Evolutionary conservation across 1,140 invertebrate species (phyloP), one percentile per base, ranked within the genome.

Genomic region (Conopomorpha cramerella): DNA sequence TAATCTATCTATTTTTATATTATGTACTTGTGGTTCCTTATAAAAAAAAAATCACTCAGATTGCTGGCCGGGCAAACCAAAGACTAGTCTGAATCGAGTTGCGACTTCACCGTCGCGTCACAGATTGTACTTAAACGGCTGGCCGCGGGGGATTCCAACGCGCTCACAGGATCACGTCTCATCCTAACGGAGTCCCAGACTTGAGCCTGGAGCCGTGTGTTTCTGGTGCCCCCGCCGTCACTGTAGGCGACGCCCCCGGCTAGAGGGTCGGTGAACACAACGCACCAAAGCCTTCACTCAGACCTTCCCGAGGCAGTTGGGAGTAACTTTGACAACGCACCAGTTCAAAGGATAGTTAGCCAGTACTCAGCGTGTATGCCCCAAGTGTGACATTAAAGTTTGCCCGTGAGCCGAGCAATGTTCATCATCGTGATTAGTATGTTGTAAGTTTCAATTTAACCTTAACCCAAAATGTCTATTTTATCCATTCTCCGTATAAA

Each of bases 31-130:
- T n/a, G n/a, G n/a, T n/a, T n/a, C n/a, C n/a, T n/a, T n/a, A n/a
- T n/a, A n/a, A n/a, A n/a, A n/a, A n/a, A n/a, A n/a, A n/a, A n/a
- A n/a, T n/a, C n/a, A n/a, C n/a, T n/a, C n/a, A n/a, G n/a, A n/a
- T n/a, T n/a, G n/a, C n/a, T n/a, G n/a, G n/a, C n/a, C n/a, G 60
- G 63, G 66, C 58, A 41, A 66, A 61, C 56, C 39, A 44, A 55
- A 77, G 70, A 78, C 49, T 78, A 78, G 72, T 78, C 76, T 77
- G 76, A 78, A 78, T 78, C 66, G 72, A 78, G 76, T 78, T 78
- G 59, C 64, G 53, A 54, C 47, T 14, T 7, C n/a, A n/a, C n/a
- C 16, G 41, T 57, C 55, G 63, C 40, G 67, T 74, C 67, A 73
- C 70, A 70, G 48, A 78, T 77, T 64, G 48, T 16, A 60, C 76